These are phyloP conservation scores for Cactoblastis cactorum DNA, from an alignment of 2,888 invertebrate species.

Conservation along the genomic window DNA sequence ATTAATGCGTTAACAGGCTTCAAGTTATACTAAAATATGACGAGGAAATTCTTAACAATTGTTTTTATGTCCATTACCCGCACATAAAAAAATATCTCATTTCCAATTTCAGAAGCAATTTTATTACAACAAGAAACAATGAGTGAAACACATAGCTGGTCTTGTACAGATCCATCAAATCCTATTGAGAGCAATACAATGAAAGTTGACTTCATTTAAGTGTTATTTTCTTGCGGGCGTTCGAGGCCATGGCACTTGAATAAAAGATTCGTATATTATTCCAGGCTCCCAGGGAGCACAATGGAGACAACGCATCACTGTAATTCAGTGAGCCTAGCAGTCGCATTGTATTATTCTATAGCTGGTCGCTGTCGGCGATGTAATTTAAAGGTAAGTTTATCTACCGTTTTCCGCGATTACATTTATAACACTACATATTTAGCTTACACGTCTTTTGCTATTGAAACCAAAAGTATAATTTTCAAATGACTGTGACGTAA, in stretches of 20 bases:
- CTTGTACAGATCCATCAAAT: conserved; percentile 57
- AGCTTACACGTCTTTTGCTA: no score
- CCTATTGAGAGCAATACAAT: conserved; percentile 68
- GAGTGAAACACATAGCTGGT: conserved; percentile 38
- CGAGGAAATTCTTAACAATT: no score
- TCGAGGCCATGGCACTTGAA: conserved; percentile 69
- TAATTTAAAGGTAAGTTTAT: conserved; percentile 42
- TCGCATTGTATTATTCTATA: conserved; percentile 57
- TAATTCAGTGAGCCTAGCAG: conserved; percentile 59
- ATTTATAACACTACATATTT: neutral
- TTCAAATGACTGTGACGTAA: no score
- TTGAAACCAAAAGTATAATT: no score
- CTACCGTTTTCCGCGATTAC: conserved; percentile 18
- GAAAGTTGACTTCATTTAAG: conserved; percentile 66
- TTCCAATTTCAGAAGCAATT: neutral
- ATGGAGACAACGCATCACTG: conserved; percentile 66
- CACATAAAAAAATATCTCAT: no score
- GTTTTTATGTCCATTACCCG: no score
- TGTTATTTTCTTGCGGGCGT: conserved; percentile 68
- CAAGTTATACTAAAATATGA: neutral
- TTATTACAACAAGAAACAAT: conserved; percentile 25
- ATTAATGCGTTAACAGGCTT: conserved; percentile 7
- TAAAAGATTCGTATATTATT: conserved; percentile 76
- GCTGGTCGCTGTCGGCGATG: conserved; percentile 38
- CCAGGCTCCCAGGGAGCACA: conserved; percentile 55